These are phyloP conservation scores for Choristoneura rosaceana DNA, from an alignment of 2,888 invertebrate genomes.

Conservation along the genomic window DNA sequence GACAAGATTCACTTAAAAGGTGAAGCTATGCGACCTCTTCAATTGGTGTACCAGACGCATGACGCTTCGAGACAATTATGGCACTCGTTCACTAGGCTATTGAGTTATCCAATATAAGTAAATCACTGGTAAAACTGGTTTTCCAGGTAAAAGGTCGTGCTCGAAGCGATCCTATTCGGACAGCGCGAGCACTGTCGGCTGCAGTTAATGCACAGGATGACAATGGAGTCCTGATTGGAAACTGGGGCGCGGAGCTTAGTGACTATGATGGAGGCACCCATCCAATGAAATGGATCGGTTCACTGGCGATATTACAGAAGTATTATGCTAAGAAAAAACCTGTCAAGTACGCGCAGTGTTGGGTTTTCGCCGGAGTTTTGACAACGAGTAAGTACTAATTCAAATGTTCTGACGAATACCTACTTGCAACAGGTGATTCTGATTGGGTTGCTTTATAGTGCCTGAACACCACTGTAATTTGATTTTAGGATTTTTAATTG, in stretches of 20 bases:
- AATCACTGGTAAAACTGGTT: not conserved
- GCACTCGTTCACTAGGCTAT: not conserved
- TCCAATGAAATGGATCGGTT: conserved; percentile 96
- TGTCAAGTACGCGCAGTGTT: conserved; percentile 97
- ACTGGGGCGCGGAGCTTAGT: conserved; percentile 94
- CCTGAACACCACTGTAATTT: too few species aligned
- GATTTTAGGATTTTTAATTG: too few species aligned
- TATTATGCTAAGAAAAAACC: conserved; percentile 93
- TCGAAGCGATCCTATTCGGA: conserved; percentile 91
- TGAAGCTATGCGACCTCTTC: conserved; percentile 38
- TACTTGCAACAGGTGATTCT: too few species aligned
- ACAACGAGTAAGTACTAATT: conserved; percentile 88
- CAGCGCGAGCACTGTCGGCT: conserved; percentile 93
- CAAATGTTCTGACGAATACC: too few species aligned
- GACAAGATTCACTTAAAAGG: conserved; percentile 45
- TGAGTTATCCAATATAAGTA: not conserved
- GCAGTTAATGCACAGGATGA: conserved; percentile 95
- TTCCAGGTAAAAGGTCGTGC: conserved; percentile 83
- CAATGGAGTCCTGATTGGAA: conserved; percentile 93
- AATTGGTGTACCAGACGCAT: conserved; percentile 16
- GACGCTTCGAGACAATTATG: conserved; percentile 17
- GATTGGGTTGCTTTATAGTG: too few species aligned
- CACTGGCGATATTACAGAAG: conserved; percentile 93
- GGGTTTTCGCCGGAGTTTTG: conserved; percentile 96
- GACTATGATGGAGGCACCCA: conserved; percentile 94